Base-by-base conservation (phyloP, 2,797 vertebrate genomes). In the Babyrousa celebensis region DNA sequence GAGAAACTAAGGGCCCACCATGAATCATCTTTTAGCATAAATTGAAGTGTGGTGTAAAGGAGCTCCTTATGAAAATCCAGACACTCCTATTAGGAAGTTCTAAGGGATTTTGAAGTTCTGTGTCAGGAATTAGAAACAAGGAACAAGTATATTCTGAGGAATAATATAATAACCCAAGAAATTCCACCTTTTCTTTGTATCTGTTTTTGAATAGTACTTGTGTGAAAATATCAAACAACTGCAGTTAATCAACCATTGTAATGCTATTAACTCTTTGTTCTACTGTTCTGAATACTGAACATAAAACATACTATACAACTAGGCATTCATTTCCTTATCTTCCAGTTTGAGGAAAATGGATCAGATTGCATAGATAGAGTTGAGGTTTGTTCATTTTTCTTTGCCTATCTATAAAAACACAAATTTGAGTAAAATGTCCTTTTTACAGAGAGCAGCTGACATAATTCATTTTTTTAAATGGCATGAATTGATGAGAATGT, bases 161-260 rank as follows among this genome's bases (percentile, higher is more conserved):
- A 29, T 70, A 88, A 82, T 17, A 63, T 12, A 54, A 72, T 67
- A 68, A 77, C 14, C 25, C 25, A 48, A 86, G 62, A 70, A 15
- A 32, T 74, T 48, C 20, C 12, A 60, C 6, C n/a, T 56, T 72
- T 43, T 8, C 23, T 52, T 75, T 40, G 11, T 63, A 48, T 63
- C 65, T 75, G 9, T 6, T 62, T 89, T 85, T 32, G n/a, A 78
- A 67, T 70, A 58, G 48, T 63, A 36, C 0, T 11, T 52, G 2
- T 32, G 56, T 85, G 5, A 92, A 89, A 68, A 83, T 68, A 72
- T 74, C 40, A 89, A 92, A 54, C 70, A 20, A 43, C 60, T 90
- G 3, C 3, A 63, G 74, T 40, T 62, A 52, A 36, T 91, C 23
- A 85, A 62, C 8, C 11, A 36, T 29, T 67, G 9, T 16, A 56